These are phyloP conservation scores for Pseudorhombus dupliciocellatus DNA, from an alignment of 2,113 vertebrate species.

Conservation along the genomic window DNA sequence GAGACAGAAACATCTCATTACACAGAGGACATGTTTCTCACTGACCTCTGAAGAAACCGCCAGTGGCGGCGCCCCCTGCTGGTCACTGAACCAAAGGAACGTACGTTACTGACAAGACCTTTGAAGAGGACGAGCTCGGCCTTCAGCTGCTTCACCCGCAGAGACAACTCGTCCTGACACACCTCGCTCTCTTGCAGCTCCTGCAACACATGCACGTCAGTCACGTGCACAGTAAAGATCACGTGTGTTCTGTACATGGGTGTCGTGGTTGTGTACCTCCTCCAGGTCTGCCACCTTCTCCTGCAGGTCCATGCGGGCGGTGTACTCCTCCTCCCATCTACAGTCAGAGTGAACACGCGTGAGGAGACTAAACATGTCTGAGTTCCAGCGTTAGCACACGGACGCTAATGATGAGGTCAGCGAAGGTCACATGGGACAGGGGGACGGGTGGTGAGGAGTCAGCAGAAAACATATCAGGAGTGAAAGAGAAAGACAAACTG, in stretches of 20 bases:
- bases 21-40: too few relatives aligned
- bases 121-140: slow-evolving; percentile 95
- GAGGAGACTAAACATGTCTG: too few relatives aligned
- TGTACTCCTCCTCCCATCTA: slow-evolving; percentile 79
- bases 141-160: slow-evolving; percentile 92
- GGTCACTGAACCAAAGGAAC: slow-evolving; percentile 31
- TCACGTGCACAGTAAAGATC: not conserved
- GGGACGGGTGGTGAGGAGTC: slow-evolving; percentile 13
- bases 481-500: not conserved
- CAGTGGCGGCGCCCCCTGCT: too few relatives aligned
- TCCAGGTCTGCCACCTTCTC: slow-evolving; percentile 77
- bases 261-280: slow-evolving; percentile 55
- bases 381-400: not conserved
- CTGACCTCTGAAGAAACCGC: too few relatives aligned
- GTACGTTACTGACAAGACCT: slow-evolving; percentile 94
- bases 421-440: slow-evolving; percentile 8
- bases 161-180: slow-evolving; percentile 89
- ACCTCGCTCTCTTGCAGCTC: slow-evolving; percentile 93
- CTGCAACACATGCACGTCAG: slow-evolving; percentile 66
- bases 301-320: slow-evolving; percentile 75
- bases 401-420: slow-evolving; percentile 35
- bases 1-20: not conserved
- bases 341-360: slow-evolving; percentile 1
- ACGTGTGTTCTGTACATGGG: not conserved
- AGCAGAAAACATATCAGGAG: not conserved